phyloP scores from a whole-genome alignment of 2,888 invertebrate species.

The Azorinus chamasolen region DNA sequence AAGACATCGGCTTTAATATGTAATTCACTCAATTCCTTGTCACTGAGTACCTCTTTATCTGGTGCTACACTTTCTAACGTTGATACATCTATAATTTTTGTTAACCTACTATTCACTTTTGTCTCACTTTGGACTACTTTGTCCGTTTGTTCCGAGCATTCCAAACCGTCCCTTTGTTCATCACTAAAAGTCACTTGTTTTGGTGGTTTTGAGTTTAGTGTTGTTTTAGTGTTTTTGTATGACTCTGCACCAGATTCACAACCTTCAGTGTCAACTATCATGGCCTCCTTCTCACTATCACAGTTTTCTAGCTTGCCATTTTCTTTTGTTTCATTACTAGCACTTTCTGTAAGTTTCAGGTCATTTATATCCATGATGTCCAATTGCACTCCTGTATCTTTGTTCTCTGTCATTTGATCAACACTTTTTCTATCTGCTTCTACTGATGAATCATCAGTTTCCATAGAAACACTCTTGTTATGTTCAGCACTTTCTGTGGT shows the following conservation, averaged over 20 bases:
- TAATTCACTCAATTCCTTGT: conserved; percentile 52
- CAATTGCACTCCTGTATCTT: too few species aligned
- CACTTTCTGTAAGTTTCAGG: not conserved
- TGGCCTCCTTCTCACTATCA: not conserved
- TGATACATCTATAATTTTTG: too few species aligned
- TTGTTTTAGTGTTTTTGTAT: too few species aligned
- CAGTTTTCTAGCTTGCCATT: not conserved
- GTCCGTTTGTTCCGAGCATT: too few species aligned
- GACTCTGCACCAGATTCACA: too few species aligned
- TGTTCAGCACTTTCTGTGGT: too few species aligned
- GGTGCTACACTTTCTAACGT: conserved; percentile 13
- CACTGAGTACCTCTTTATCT: conserved; percentile 42
- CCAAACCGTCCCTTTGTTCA: not conserved
- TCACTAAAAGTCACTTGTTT: conserved; percentile 11
- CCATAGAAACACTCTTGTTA: too few species aligned
- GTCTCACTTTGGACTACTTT: too few species aligned
- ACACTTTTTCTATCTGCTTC: too few species aligned
- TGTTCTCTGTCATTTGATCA: too few species aligned
- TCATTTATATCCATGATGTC: not conserved
- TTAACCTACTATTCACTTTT: too few species aligned
- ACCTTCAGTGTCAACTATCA: not conserved
- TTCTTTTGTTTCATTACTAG: conserved; percentile 11
- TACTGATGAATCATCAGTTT: too few species aligned
- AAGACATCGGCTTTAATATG: conserved; percentile 89
- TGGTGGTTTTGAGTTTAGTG: not conserved